A percentile compares a stretch with the other conserved stretches of the same genome.
phyloP scores from a whole-genome alignment of 2,888 invertebrate species.

The Lymantria monacha region DNA sequence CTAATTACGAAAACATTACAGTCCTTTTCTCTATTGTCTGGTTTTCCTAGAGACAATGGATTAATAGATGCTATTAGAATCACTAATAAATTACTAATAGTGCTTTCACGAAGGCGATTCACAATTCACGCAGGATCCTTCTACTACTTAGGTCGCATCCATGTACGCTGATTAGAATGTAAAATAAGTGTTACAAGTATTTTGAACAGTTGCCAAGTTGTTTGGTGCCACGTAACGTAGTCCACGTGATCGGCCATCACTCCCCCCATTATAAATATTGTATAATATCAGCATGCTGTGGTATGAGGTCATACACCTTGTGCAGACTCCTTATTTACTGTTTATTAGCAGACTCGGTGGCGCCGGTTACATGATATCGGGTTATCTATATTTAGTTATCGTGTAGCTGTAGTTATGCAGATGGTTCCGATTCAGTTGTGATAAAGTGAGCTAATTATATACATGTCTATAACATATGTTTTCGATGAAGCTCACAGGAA shows the following conservation, averaged over 20 bases:
- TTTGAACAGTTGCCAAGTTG: slow-evolving; percentile 66
- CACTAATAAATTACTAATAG: slow-evolving; percentile 41
- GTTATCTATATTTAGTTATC: slow-evolving; percentile 63
- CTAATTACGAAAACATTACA: no score
- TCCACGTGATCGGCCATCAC: slow-evolving; percentile 54
- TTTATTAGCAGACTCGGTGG: slow-evolving; percentile 55
- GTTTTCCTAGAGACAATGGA: neutral
- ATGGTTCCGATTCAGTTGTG: neutral
- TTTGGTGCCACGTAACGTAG: slow-evolving; percentile 52
- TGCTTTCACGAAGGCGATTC: slow-evolving; percentile 39
- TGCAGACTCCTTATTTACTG: slow-evolving; percentile 49
- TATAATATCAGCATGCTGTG: slow-evolving; percentile 52
- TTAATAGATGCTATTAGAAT: slow-evolving; percentile 26
- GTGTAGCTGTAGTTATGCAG: slow-evolving; percentile 24
- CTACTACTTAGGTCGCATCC: slow-evolving; percentile 58
- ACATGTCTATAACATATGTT: neutral
- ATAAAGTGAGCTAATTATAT: neutral
- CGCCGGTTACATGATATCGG: slow-evolving; percentile 54
- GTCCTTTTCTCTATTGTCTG: neutral
- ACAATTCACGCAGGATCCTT: slow-evolving; percentile 56
- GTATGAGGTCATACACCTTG: slow-evolving; percentile 68
- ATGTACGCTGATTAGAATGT: slow-evolving; percentile 59
- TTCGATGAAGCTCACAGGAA: neutral
- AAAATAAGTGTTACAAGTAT: slow-evolving; percentile 59
- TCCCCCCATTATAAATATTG: slow-evolving; percentile 65